A percentile compares a stretch with the other conserved stretches of the same genome.
Conservation (phyloP, 2,888 invertebrate species). For the Acanthosoma haemorrhoidale region DNA sequence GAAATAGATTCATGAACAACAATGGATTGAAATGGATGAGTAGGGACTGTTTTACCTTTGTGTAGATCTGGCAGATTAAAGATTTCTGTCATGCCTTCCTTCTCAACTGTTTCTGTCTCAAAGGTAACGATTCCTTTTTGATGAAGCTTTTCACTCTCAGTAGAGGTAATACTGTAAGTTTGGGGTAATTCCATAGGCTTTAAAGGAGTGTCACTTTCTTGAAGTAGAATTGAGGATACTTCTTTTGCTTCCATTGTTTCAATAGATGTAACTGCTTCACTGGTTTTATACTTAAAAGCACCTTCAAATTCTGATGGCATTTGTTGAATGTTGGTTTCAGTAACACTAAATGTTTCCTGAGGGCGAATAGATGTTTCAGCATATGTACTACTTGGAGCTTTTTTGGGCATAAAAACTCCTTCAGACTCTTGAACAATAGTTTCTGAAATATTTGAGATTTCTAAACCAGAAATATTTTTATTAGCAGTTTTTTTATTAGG, state of each 20-base stretch:
- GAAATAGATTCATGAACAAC: slow-evolving; percentile 49
- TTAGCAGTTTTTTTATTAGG: slow-evolving; percentile 46
- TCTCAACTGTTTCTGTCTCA: slow-evolving; percentile 60
- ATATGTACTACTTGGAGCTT: slow-evolving; percentile 50
- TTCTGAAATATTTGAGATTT: slow-evolving; percentile 55
- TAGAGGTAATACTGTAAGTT: slow-evolving; percentile 44
- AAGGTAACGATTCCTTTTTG: slow-evolving; percentile 58
- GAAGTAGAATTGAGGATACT: slow-evolving; percentile 55
- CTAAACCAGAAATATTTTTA: slow-evolving; percentile 52
- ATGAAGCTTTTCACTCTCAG: slow-evolving; percentile 48
- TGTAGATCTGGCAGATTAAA: slow-evolving; percentile 53
- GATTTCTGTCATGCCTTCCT: slow-evolving; percentile 55
- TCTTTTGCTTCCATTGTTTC: slow-evolving; percentile 61
- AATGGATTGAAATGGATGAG: slow-evolving; percentile 52
- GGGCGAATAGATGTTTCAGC: slow-evolving; percentile 58
- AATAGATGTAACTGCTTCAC: slow-evolving; percentile 52
- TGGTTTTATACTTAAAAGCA: slow-evolving; percentile 52
- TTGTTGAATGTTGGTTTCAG: slow-evolving; percentile 57
- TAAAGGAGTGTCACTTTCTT: slow-evolving; percentile 58
- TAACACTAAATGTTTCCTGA: slow-evolving; percentile 56
- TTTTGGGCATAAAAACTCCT: slow-evolving; percentile 51
- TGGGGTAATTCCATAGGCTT: slow-evolving; percentile 46
- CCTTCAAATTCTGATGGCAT: slow-evolving; percentile 51
- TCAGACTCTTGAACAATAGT: slow-evolving; percentile 64
- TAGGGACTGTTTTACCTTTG: slow-evolving; percentile 50